Percentiles rank a stretch among this genome's conserved stretches.
These are phyloP conservation scores for Epistrophe grossulariae DNA, from an alignment of 2,888 invertebrate species.

Conservation along the genomic window DNA sequence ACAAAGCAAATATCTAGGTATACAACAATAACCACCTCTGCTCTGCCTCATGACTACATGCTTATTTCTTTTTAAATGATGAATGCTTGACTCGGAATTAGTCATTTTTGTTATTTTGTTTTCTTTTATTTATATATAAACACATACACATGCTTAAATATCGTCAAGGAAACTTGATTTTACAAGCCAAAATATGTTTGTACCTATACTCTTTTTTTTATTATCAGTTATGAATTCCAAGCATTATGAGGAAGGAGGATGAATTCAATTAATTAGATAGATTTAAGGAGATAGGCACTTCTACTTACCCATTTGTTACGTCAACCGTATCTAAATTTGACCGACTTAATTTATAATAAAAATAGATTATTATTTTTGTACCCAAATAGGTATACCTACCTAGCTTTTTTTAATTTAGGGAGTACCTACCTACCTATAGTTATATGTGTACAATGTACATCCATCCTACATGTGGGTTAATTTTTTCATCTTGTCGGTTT, in stretches of 20 bases:
- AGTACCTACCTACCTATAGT: too few relatives aligned
- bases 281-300: neutral
- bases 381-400: too few relatives aligned
- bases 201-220: neutral
- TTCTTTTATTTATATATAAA: neutral
- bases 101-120: conserved; percentile 15
- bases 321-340: conserved; percentile 1
- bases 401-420: too few relatives aligned
- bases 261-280: neutral
- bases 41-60: neutral
- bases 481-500: too few relatives aligned
- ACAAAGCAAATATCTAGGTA: conserved; percentile 15
- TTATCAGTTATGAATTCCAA: neutral
- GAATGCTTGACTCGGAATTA: conserved; percentile 18
- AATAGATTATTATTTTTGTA: too few relatives aligned
- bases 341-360: too few relatives aligned
- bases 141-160: neutral
- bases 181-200: neutral
- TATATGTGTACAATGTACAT: too few relatives aligned
- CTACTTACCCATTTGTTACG: neutral
- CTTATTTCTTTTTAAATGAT: neutral
- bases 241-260: neutral
- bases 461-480: too few relatives aligned
- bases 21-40: neutral
- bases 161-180: conserved; percentile 1